These are phyloP conservation scores for Zeugodacus cucurbitae DNA, from an alignment of 1,140 invertebrate species.

Conservation along the genomic window DNA sequence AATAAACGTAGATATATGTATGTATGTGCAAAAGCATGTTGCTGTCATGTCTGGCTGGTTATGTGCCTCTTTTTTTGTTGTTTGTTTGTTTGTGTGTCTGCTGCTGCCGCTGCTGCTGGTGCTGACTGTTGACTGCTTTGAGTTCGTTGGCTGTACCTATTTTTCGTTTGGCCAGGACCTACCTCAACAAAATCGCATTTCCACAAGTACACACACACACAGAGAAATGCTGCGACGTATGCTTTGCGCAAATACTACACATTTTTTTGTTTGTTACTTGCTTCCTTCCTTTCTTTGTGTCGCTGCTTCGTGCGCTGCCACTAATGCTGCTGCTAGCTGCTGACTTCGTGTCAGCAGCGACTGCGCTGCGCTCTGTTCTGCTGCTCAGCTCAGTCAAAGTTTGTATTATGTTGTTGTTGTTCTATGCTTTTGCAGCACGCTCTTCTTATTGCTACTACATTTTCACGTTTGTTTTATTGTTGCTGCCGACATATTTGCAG, in stretches of 20 bases:
- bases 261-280: background rate
- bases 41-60: conserved; percentile 20
- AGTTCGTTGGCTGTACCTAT: conserved; percentile 67
- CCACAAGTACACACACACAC: background rate
- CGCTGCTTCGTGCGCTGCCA: conserved; percentile 18
- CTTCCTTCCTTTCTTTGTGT: background rate
- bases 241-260: background rate
- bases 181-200: conserved; percentile 56
- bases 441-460: background rate
- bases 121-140: conserved; percentile 45
- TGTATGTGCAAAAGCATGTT: background rate
- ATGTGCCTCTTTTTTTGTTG: background rate
- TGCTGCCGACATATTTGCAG: background rate
- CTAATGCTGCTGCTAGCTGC: background rate
- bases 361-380: background rate
- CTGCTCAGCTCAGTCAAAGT: background rate
- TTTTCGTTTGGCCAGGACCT: conserved; percentile 63
- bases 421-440: background rate
- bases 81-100: background rate
- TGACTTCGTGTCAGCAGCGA: background rate
- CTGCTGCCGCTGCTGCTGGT: background rate
- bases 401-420: background rate
- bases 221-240: background rate
- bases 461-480: background rate
- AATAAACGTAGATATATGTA: background rate